Evolutionary conservation across 2,113 vertebrate species (phyloP).

Genomic region (Atlantisia rogersi): DNA sequence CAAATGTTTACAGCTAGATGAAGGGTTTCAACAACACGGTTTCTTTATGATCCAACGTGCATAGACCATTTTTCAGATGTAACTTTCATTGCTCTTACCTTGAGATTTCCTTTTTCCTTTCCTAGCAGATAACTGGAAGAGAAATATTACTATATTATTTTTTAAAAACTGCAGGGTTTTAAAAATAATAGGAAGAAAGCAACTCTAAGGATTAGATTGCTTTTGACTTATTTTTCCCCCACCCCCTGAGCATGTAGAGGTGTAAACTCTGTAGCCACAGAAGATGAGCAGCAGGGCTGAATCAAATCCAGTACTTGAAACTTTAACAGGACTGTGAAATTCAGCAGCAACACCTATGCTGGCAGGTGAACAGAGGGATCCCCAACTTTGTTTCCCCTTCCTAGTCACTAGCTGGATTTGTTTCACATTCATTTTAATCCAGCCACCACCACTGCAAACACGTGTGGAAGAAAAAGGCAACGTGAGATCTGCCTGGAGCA

Average conservation of each 20-base stretch:
- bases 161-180: constrained; percentile 19
- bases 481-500: not conserved
- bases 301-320: constrained; percentile 21
- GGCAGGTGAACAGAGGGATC: not conserved
- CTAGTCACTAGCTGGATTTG: not conserved
- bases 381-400: not conserved
- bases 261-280: not conserved
- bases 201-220: not conserved
- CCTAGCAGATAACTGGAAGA: constrained; percentile 59
- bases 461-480: not conserved
- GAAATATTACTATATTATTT: not conserved
- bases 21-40: constrained; percentile 56
- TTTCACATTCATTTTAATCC: not conserved
- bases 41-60: constrained; percentile 52
- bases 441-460: not conserved
- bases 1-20: constrained; percentile 73
- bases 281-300: not conserved
- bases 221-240: not conserved
- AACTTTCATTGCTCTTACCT: constrained; percentile 69
- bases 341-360: not conserved
- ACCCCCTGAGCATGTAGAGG: not conserved
- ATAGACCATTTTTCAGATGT: not conserved
- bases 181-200: constrained; percentile 30
- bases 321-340: not conserved
- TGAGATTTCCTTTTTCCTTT: constrained; percentile 44